phyloP scores from a whole-genome alignment of 2,888 invertebrate genomes.

The Eupithecia inturbata region DNA sequence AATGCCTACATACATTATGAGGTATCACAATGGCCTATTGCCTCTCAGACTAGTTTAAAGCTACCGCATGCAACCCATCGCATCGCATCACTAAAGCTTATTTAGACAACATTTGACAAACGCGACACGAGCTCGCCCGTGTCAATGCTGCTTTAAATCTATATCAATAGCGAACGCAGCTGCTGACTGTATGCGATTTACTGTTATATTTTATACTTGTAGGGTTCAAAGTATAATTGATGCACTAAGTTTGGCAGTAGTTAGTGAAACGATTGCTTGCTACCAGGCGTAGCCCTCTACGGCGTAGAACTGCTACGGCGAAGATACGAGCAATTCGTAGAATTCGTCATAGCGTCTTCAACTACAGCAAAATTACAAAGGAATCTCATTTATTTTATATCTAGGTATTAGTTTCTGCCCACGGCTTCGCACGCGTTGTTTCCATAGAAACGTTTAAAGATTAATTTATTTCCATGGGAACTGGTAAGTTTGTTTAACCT shows the following conservation, averaged over 20 bases:
- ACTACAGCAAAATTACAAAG: too few relatives aligned
- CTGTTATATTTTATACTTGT: background rate
- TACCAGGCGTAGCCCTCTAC: background rate
- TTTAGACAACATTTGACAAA: conserved; percentile 37
- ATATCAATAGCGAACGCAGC: conserved; percentile 12
- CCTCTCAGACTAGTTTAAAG: conserved; percentile 15
- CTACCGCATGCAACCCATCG: conserved; percentile 25
- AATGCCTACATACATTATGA: background rate
- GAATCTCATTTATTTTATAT: too few relatives aligned
- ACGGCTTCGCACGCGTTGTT: too few relatives aligned
- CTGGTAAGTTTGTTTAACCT: too few relatives aligned
- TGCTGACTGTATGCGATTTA: background rate
- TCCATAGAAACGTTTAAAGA: too few relatives aligned
- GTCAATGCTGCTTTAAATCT: conserved; percentile 25
- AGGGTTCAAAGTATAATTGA: background rate
- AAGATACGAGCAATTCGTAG: background rate
- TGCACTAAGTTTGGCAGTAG: background rate
- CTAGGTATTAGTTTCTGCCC: too few relatives aligned
- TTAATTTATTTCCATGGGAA: too few relatives aligned
- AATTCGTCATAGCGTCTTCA: too few relatives aligned
- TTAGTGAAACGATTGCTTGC: background rate
- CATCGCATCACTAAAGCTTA: conserved; percentile 33
- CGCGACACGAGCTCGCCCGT: conserved; percentile 20
- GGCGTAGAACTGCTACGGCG: background rate
- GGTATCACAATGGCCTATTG: background rate